Base-by-base conservation (phyloP, 2,888 invertebrate species). In the Ecliptopera silaceata region DNA sequence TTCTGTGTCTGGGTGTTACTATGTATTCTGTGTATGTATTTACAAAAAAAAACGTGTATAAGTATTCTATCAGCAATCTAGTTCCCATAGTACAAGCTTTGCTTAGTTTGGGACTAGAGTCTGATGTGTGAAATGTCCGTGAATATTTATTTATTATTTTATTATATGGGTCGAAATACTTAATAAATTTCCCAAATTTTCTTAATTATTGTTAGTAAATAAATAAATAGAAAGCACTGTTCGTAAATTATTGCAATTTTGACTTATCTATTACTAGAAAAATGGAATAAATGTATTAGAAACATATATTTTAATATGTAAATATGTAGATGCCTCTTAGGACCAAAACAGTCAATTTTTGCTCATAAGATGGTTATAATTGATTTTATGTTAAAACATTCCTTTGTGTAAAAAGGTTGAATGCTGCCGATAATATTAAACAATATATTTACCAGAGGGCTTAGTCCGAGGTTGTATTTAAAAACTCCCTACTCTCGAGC, bases 261-360 rank as follows among this genome's bases (percentile, higher is more conserved):
- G 31, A 31, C 31, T 31, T 31, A 1, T 26, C 4, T 4, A 6
- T 26, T 8, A 26, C 6, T 26, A 26, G 20, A 20, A 6, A 26
- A 26, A 26, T 26, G 26, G 1, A 26, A 4, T 26, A 36, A 34
- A 34, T 34, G n/a, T 34, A n/a, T n/a, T n/a, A n/a, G n/a, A n/a
- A n/a, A n/a, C 15, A 34, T 34, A 34, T 34, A 34, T 34, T 34
- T 15, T 39, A n/a, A 11, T 10, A 15, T 39, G 38, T 39, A 39
- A 38, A 18, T 11, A 15, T n/a, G 3, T 11, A 13, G 42, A 41
- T 31, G 12, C 38, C 41, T 36, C 36, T 45, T 20, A 56, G 45
- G 50, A 56, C 50, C 56, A 56, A 51, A 34, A 15, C 20, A 41
- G 50, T 56, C 50, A 49, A 46, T 56, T 46, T 47, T 50, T 41